Evolutionary conservation across 2,113 vertebrate genomes (phyloP), one percentile per base, ranked within the genome.

Genomic region (Urocynchramus pylzowi): DNA sequence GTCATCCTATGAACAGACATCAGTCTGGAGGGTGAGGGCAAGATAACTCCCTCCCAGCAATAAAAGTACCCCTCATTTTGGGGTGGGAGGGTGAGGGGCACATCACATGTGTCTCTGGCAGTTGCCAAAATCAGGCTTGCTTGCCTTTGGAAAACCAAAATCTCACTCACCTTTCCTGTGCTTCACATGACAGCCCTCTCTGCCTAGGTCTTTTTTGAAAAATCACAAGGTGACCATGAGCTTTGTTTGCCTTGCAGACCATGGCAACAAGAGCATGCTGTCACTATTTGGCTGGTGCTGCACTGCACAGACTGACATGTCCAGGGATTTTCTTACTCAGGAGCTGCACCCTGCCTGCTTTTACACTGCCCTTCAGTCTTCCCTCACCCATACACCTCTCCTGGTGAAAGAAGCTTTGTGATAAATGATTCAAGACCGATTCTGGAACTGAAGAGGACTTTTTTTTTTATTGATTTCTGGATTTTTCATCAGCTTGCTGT

Each of bases 241-340:
- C 24, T 67, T 50, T 50, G 8, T 37, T 80, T 69, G 33, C 14
- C 52, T 54, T 75, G 35, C 11, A 54, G n/a, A 31, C 59, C 18
- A 12, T 41, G 26, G 22, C 11, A n/a, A 53, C 24, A 53, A 73
- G 15, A 16, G 6, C 57, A 16, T 0, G 2, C 31, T 56, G 16
- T 16, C 16, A 1, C 17, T 16, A 6, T 14, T 16, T 44, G 73
- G 6, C 87, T 74, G 65, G 13, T 2, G 27, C 37, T 10, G 1
- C 24, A 3, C 20, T 13, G 31, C 16, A 59, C 52, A 54, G 12
- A 70, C 14, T 2, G 2, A 50, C 4, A 5, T 1, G 10, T 18
- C 28, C 61, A 57, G n/a, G 24, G 54, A 45, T 64, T 71, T 93
- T 71, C 65, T 78, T 53, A 35, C 33, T 69, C 28, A 9, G 12